Evolutionary conservation across 1,140 invertebrate species (phyloP).

Genomic region (Drosophila ogumai): DNA sequence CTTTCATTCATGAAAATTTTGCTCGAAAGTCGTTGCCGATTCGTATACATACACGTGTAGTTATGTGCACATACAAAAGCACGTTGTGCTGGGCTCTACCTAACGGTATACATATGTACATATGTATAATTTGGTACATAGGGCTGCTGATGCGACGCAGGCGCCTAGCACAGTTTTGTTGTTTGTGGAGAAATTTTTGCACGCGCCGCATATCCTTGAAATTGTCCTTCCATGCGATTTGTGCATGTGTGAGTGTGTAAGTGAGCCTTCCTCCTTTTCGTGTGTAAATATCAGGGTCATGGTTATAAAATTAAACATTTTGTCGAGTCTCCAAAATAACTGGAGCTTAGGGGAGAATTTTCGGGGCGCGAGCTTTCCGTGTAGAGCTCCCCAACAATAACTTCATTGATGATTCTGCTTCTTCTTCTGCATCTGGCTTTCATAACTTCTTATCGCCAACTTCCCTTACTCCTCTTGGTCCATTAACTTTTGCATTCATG

Average conservation of each 20-base stretch:
- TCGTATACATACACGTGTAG: conserved; percentile 34
- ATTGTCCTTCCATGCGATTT: conserved; percentile 50
- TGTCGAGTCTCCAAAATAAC: conserved; percentile 71
- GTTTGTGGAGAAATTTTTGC: conserved; percentile 81
- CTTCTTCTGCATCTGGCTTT: conserved; percentile 41
- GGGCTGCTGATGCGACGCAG: conserved; percentile 47
- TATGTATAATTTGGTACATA: conserved; percentile 1
- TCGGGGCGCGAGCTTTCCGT: conserved; percentile 28
- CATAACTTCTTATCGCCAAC: conserved; percentile 37
- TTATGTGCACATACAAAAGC: conserved; percentile 16
- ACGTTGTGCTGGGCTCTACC: conserved; percentile 34
- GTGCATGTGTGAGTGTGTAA: conserved; percentile 13
- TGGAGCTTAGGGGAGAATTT: conserved; percentile 26
- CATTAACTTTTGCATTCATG: conserved; percentile 60
- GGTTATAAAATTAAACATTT: conserved; percentile 84
- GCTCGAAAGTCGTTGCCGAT: conserved; percentile 43
- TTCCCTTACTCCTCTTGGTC: conserved; percentile 19
- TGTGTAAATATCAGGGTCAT: conserved; percentile 83
- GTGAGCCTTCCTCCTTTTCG: conserved; percentile 44
- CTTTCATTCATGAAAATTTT: conserved; percentile 84
- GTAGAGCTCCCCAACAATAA: conserved; percentile 25
- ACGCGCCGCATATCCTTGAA: conserved; percentile 81
- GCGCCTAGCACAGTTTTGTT: conserved; percentile 32
- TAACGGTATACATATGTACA: conserved; percentile 20
- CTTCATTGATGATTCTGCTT: conserved; percentile 74